Percentiles rank a stretch among this genome's conserved stretches.
phyloP scores from a whole-genome alignment of 2,113 vertebrate species.

The Cavia aperea region DNA sequence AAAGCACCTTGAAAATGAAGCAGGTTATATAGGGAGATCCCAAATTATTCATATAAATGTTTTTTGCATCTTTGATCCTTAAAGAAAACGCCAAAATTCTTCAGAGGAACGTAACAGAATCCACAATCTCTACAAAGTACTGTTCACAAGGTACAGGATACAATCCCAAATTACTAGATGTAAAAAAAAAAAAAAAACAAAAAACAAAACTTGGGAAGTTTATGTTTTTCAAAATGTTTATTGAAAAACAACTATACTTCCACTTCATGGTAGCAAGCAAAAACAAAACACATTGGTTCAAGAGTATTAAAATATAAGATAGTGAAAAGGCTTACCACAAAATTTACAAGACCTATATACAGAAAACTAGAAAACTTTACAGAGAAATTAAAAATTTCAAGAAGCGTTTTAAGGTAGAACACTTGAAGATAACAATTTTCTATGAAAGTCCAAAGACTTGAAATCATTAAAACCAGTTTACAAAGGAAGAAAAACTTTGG shows the following conservation, averaged over 20 bases:
- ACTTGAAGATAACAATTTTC: not conserved
- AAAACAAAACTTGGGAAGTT: not conserved
- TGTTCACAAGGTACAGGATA: constrained; percentile 8
- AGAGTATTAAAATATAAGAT: not conserved
- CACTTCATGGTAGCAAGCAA: not conserved
- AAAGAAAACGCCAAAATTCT: constrained; percentile 6
- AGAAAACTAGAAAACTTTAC: not conserved
- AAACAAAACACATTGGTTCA: not conserved
- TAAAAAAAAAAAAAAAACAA: not conserved
- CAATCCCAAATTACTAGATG: constrained; percentile 14
- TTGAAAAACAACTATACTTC: not conserved
- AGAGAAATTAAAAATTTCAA: not conserved
- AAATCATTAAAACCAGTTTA: not conserved
- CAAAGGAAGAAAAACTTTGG: not conserved
- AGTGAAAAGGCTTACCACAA: not conserved
- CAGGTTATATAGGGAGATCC: not conserved
- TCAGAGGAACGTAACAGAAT: constrained; percentile 46
- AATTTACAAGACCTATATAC: not conserved
- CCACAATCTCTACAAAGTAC: not conserved
- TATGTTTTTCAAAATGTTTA: not conserved
- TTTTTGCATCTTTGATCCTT: constrained; percentile 42
- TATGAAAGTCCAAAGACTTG: not conserved
- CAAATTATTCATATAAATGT: constrained; percentile 13
- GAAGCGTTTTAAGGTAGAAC: not conserved
- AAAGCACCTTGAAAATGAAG: constrained; percentile 11